Base-by-base conservation (phyloP, 2,888 invertebrate species). In the Nomada ruficornis region DNA sequence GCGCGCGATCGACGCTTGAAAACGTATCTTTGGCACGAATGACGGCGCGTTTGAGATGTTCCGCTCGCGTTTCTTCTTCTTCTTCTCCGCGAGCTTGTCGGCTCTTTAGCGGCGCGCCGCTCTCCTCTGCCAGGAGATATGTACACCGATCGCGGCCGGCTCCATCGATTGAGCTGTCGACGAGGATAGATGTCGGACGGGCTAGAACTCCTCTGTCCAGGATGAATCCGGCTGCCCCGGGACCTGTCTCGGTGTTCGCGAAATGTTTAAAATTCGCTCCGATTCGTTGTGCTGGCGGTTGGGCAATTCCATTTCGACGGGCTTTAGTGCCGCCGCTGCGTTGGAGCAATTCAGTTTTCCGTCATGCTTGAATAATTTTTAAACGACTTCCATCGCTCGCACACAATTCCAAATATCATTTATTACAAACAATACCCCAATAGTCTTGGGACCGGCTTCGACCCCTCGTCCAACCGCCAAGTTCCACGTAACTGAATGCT, bases 31-130 rank as follows among this genome's bases (percentile, higher is more conserved):
- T 67, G 70, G 78, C 83, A 82, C 78, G 69, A 80, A 81, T 80
- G 86, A 89, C 89, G 90, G 89, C 86, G 81, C 88, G 88, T 90
- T 90, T 90, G 88, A 90, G 86, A 88, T 87, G 86, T 87, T 89
- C 89, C 77, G 73, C 71, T 72, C 74, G 70, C 79, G 77, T 63
- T 79, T 84, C 83, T 88, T 88, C 87, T 86, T 84, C 84, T 80
- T 84, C 67, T 82, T 80, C 83, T 85, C 80, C 81, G 69, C 76
- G 76, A 54, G 79, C 71, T 75, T 83, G 75, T 89, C 86, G 86
- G 86, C 81, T 88, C 87, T 88, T 90, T 90, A 89, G 85, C 86
- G 79, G 69, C 68, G 62, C 26, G 68, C 70, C 71, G 71, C 69
- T 42, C 59, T 29, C 60, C 50, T 64, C 65, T 64, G 60, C 69